Evolutionary conservation across 2,113 vertebrate genomes (phyloP).

Genomic region (Ivindomyrus marchei): DNA sequence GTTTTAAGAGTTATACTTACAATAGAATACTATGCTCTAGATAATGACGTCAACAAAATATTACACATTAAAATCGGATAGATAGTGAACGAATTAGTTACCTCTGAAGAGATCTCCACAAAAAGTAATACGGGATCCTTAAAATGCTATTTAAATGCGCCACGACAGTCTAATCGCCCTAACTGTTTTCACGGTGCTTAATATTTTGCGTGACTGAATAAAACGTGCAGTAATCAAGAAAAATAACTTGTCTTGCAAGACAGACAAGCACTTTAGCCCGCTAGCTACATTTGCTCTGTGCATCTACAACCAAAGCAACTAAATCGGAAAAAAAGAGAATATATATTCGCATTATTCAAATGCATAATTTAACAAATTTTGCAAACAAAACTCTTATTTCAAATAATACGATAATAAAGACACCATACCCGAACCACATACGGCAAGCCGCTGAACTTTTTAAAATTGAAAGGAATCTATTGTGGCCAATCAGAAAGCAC

Average conservation of each 20-base stretch:
- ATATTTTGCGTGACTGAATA: not conserved
- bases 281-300: not conserved
- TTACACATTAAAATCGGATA: not conserved
- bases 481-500: conserved; percentile 21
- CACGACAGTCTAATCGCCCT: not conserved
- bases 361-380: not conserved
- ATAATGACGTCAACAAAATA: not conserved
- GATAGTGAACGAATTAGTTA: not conserved
- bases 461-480: conserved; percentile 26
- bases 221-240: not conserved
- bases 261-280: not conserved
- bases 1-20: not conserved
- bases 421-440: conserved; percentile 29
- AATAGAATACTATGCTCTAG: not conserved
- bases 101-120: not conserved
- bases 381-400: not conserved
- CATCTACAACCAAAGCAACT: not conserved
- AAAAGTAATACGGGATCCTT: not conserved
- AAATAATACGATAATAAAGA: not conserved
- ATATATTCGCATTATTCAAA: not conserved
- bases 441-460: conserved; percentile 15
- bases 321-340: not conserved
- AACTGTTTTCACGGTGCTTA: not conserved
- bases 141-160: not conserved
- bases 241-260: not conserved